Base-by-base conservation (phyloP, 1,140 invertebrate genomes). In the Cotesia vestalis region DNA sequence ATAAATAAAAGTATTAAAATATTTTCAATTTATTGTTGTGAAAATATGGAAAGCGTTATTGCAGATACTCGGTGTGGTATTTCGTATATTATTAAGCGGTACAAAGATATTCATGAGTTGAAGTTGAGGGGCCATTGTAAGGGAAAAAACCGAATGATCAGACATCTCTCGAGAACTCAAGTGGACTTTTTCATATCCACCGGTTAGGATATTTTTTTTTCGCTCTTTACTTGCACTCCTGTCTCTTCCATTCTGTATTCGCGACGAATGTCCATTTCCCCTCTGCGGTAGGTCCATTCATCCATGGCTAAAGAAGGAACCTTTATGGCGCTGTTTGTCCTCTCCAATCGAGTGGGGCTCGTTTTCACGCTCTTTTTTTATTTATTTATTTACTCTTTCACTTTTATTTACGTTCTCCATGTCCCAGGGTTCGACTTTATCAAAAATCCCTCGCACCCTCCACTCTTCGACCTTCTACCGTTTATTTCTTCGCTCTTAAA, bases 311-410 rank as follows among this genome's bases (percentile, higher is more conserved):
- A 60, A 52, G 46, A 71, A 75, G 78, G 73, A 80, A 80, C 79
- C 78, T 83, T 80, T 81, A 80, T 79, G 74, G 75, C 63, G 75
- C 78, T 80, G 78, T 84, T 83, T 82, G 78, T 75, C 76, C 79
- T 79, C 78, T 83, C 72, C 74, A 74, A 72, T 78, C 78, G 73
- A 78, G 79, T 78, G 77, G 81, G 76, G 74, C 75, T 81, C 80
- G 76, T 76, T 83, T 83, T 81, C 80, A 77, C 78, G 73, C 57
- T 69, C n/a, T 59, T 27, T 66, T 35, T 61, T 60, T 69, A 27
- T 27, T 27, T 27, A 27, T 27, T 27, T 27, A 27, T 27, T 27
- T 27, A 27, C 27, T 27, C 27, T 27, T 27, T 27, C 27, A 27
- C 27, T 27, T 71, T 61, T 69, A 69, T 78, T 57, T 52, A 69